These are phyloP conservation scores for Urocynchramus pylzowi DNA, from an alignment of 2,113 vertebrate genomes.

Conservation along the genomic window DNA sequence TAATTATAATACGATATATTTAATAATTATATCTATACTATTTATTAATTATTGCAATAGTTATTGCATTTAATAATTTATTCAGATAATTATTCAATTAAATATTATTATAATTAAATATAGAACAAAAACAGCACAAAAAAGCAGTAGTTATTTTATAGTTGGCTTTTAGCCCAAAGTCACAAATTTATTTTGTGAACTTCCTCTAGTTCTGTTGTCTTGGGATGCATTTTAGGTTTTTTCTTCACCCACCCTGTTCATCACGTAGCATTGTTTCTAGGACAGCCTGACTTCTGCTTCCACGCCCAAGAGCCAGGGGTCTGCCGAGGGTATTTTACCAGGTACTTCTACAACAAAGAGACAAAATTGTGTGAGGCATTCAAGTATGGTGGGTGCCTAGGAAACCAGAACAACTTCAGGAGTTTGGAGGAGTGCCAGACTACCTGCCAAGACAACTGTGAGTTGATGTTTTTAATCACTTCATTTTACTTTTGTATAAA, in stretches of 20 bases:
- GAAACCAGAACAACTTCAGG: constrained; percentile 90
- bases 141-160: background rate
- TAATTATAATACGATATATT: background rate
- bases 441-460: constrained; percentile 77
- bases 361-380: constrained; percentile 79
- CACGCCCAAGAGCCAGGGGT: constrained; percentile 81
- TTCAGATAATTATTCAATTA: background rate
- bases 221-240: background rate
- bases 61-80: background rate
- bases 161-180: background rate
- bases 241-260: background rate
- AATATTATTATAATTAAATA: background rate
- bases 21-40: background rate
- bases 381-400: constrained; percentile 89
- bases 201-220: background rate
- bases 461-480: background rate
- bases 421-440: constrained; percentile 75
- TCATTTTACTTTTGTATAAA: background rate
- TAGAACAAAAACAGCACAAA: background rate
- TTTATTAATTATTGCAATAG: background rate
- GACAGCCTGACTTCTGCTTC: constrained; percentile 81
- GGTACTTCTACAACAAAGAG: constrained; percentile 82
- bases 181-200: background rate
- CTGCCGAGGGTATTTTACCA: constrained; percentile 81
- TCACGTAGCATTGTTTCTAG: constrained; percentile 56